Evolutionary conservation across 2,888 invertebrate species (phyloP).

Genomic region (Pediacus dermestoides): DNA sequence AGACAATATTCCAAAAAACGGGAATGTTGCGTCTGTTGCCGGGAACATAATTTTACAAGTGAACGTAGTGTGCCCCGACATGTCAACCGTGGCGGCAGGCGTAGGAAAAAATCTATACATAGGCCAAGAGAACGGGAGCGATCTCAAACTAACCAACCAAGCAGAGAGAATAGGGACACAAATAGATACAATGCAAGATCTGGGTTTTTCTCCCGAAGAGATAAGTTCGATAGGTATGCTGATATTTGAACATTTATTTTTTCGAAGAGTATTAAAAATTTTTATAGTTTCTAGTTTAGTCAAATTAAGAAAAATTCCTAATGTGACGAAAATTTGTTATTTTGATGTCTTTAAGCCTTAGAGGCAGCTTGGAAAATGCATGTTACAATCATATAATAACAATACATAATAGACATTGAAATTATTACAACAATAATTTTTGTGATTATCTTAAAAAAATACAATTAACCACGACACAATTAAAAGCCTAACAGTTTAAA

Average conservation of each 20-base stretch:
- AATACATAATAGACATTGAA: conserved; percentile 15
- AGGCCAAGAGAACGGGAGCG: no score
- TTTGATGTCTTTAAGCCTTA: no score
- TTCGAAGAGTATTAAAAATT: no score
- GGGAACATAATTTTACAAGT: conserved; percentile 43
- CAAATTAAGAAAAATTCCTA: no score
- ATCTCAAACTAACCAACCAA: neutral
- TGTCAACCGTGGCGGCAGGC: conserved; percentile 45
- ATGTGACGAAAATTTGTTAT: no score
- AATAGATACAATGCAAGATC: conserved; percentile 42
- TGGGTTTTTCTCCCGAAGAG: conserved; percentile 46
- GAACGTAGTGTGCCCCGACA: conserved; percentile 34
- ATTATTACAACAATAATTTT: conserved; percentile 14
- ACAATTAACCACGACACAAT: no score
- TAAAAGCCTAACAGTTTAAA: no score
- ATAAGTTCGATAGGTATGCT: conserved; percentile 40
- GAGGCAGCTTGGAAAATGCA: no score
- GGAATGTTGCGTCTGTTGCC: conserved; percentile 69
- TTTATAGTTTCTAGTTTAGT: no score
- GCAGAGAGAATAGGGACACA: conserved; percentile 25
- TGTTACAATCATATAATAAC: no score
- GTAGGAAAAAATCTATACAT: conserved; percentile 30
- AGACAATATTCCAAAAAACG: conserved; percentile 65
- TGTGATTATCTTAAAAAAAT: conserved; percentile 8
- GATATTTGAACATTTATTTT: no score